These are phyloP conservation scores for Luehdorfia chinensis DNA, from an alignment of 1,140 invertebrate species.

Conservation along the genomic window DNA sequence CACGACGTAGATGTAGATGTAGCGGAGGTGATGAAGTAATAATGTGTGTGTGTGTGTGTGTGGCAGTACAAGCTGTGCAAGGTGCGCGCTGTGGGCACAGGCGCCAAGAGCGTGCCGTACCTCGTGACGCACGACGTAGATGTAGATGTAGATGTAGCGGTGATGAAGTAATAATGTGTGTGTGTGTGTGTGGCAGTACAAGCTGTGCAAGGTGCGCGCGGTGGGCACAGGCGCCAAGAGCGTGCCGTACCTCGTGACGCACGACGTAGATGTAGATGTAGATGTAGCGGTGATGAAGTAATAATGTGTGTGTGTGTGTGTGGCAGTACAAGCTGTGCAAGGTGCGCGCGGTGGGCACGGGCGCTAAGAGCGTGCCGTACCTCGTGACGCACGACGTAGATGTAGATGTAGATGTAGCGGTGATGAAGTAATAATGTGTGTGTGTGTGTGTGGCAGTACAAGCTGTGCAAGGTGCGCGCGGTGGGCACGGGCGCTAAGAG, in stretches of 20 bases:
- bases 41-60: no score
- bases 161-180: no score
- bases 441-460: slow-evolving; percentile 95
- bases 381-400: slow-evolving; percentile 98
- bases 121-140: slow-evolving; percentile 98
- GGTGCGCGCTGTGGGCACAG: slow-evolving; percentile 92
- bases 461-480: slow-evolving; percentile 96
- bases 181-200: slow-evolving; percentile 95
- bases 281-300: no score
- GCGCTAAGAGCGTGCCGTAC: slow-evolving; percentile 96
- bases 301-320: no score
- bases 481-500: slow-evolving; percentile 95
- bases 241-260: slow-evolving; percentile 96
- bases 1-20: no score
- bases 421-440: no score
- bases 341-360: slow-evolving; percentile 92
- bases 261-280: no score
- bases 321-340: slow-evolving; percentile 98
- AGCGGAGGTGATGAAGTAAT: no score
- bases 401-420: no score
- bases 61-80: slow-evolving; percentile 98
- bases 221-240: slow-evolving; percentile 95
- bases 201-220: slow-evolving; percentile 96
- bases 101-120: slow-evolving; percentile 96
- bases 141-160: no score